Percentiles rank a stretch among this genome's conserved stretches.
Conservation (phyloP, 2,888 invertebrate species). For the Caradrina clavipalpis region DNA sequence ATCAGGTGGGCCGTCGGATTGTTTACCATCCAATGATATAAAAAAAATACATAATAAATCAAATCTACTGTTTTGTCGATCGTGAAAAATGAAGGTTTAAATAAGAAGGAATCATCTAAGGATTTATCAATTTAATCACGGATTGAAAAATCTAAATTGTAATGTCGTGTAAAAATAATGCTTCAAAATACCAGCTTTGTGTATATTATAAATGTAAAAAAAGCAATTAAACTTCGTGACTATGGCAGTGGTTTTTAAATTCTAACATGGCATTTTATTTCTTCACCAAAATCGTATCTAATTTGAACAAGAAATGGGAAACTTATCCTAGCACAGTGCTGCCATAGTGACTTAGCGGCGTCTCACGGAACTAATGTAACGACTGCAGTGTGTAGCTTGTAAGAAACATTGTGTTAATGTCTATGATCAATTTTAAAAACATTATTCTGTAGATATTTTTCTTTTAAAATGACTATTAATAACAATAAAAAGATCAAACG, state of each 20-base stretch:
- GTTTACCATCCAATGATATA: no score
- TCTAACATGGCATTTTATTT: constrained; percentile 29
- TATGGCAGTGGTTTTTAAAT: constrained; percentile 58
- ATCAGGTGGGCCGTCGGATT: no score
- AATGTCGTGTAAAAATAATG: constrained; percentile 36
- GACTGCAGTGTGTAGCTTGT: constrained; percentile 62
- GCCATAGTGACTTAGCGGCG: constrained; percentile 60
- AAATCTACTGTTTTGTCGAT: no score
- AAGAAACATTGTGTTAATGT: constrained; percentile 46
- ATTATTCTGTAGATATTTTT: constrained; percentile 1
- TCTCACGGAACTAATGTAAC: constrained; percentile 53
- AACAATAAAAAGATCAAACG: no score
- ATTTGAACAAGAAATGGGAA: constrained; percentile 15
- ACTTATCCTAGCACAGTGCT: constrained; percentile 55
- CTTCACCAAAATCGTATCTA: constrained; percentile 15
- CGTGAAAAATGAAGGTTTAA: not conserved
- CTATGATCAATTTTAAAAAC: constrained; percentile 51
- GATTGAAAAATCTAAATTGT: constrained; percentile 15
- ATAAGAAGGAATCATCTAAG: not conserved
- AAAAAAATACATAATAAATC: no score
- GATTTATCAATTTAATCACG: constrained; percentile 22
- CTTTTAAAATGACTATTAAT: no score
- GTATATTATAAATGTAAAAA: constrained; percentile 37
- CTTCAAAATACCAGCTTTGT: constrained; percentile 50
- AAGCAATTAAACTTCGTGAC: constrained; percentile 36